Conservation (phyloP, 2,797 vertebrate species). For the Furcifer pardalis region DNA sequence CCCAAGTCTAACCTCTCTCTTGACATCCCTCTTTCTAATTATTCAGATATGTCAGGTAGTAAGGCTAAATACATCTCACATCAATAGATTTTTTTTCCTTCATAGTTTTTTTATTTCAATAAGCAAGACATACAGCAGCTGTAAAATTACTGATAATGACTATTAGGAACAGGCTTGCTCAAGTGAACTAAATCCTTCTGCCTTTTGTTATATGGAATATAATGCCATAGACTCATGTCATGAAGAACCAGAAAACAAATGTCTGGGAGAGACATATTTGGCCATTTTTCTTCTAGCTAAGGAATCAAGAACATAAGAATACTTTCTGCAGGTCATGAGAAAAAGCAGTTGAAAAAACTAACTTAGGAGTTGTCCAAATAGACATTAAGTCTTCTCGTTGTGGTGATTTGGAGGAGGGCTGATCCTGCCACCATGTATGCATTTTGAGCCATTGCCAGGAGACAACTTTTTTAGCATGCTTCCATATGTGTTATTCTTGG, state of each 20-base stretch:
- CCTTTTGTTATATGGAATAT: slow-evolving; percentile 41
- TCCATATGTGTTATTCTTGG: no score
- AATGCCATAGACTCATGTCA: slow-evolving; percentile 21
- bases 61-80: slow-evolving; percentile 58
- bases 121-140: slow-evolving; percentile 56
- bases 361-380: no score
- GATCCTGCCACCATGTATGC: no score
- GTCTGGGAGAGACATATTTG: slow-evolving; percentile 39
- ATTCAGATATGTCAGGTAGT: slow-evolving; percentile 44
- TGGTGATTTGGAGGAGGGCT: no score
- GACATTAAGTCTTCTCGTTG: no score
- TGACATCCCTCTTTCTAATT: slow-evolving; percentile 44
- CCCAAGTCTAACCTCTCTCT: slow-evolving; percentile 47
- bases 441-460: no score
- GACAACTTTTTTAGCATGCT: no score
- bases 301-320: background rate
- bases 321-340: background rate
- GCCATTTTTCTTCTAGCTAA: slow-evolving; percentile 7
- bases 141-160: slow-evolving; percentile 65
- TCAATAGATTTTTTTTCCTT: slow-evolving; percentile 56
- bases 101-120: slow-evolving; percentile 61
- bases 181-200: slow-evolving; percentile 65
- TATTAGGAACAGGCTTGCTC: slow-evolving; percentile 63
- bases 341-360: background rate
- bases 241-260: slow-evolving; percentile 45